These are phyloP conservation scores for Myotis findleyi DNA, from an alignment of 2,797 vertebrate species.

Conservation along the genomic window DNA sequence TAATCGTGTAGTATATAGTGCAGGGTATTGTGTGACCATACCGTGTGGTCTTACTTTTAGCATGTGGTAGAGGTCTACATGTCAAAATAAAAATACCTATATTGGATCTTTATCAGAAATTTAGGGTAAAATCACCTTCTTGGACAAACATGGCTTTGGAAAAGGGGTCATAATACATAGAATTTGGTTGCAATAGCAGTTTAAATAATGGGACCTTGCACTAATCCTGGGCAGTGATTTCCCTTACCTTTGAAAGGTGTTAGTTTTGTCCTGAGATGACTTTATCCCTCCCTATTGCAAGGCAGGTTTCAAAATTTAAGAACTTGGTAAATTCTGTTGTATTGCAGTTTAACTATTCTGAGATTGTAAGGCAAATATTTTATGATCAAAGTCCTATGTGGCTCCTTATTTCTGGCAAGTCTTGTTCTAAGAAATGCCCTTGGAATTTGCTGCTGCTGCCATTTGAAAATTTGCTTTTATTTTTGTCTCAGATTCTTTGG, in stretches of 20 bases:
- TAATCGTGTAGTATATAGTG: background rate
- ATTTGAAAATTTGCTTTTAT: background rate
- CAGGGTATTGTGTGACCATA: background rate
- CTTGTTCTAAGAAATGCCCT: background rate
- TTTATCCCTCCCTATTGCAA: background rate
- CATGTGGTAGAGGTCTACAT: background rate
- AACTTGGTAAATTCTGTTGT: background rate
- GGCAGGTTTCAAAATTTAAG: background rate
- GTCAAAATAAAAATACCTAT: background rate
- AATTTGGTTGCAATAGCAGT: background rate
- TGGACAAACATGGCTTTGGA: background rate
- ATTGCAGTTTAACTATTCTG: background rate
- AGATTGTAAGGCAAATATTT: background rate
- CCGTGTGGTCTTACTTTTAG: background rate
- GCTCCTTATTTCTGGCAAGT: background rate
- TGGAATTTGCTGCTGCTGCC: background rate
- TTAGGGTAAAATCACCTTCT: background rate
- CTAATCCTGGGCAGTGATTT: background rate
- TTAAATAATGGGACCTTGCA: background rate
- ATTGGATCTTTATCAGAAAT: slow-evolving; percentile 1
- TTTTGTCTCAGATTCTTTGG: background rate
- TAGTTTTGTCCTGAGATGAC: background rate
- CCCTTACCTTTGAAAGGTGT: background rate
- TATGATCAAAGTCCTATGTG: background rate
- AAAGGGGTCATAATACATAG: background rate